Conservation (phyloP, 2,113 vertebrate species). For the Oreochromis tanganicae region DNA sequence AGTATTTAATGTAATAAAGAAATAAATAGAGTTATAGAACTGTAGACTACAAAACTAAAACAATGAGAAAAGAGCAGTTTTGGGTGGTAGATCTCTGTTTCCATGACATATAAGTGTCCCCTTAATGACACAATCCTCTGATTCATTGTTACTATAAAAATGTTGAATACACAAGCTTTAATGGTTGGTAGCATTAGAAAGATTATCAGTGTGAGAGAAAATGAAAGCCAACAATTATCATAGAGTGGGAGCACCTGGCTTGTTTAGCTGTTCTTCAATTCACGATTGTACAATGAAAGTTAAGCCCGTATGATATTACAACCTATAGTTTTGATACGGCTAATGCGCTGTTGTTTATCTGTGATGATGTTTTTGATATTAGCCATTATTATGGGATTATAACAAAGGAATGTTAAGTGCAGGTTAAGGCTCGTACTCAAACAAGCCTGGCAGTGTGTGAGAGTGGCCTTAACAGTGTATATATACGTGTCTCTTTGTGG, state of each 20-base stretch:
- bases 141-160: neutral
- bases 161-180: neutral
- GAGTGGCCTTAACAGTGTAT: neutral
- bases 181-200: neutral
- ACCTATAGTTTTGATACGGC: neutral
- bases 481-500: neutral
- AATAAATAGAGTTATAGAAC: neutral
- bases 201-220: neutral
- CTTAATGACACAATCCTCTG: neutral
- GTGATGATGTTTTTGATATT: neutral
- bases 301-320: neutral
- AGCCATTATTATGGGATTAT: neutral
- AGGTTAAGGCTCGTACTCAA: neutral
- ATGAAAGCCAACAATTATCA: neutral
- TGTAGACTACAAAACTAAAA: neutral
- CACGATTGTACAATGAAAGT: neutral
- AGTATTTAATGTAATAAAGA: neutral
- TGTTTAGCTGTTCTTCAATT: neutral
- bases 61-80: neutral
- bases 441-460: neutral
- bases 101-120: neutral
- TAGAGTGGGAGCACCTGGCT: neutral
- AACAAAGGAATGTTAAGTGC: neutral
- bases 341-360: neutral
- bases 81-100: fast-evolving